Base-by-base conservation (phyloP, 2,888 invertebrate species). In the Tenthredo notha region DNA sequence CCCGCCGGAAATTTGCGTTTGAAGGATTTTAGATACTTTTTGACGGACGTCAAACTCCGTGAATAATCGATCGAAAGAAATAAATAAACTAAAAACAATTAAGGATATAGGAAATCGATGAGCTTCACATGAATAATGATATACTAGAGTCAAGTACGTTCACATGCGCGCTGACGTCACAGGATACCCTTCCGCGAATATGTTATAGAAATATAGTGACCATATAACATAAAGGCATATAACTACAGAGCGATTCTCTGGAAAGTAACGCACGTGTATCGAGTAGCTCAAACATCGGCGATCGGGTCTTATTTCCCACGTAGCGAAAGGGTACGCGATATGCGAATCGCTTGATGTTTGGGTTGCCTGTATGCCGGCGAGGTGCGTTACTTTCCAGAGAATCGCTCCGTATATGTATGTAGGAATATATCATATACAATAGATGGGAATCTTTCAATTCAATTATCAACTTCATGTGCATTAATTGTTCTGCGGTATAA, bases 61-160 rank as follows among this genome's bases (percentile, higher is more conserved):
- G 1, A 43, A 43, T 43, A 50, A 15, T 50, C 0, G 50, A 70
- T 4, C 18, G 6, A 25, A 37, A 37, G 0, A 18, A 37, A 70
- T 12, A 70, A 18, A 10, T 21, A 37, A 70, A 18, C 15, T 15
- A 18, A n/a, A n/a, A 7, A 70, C n/a, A 37, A 67, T 25, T 25
- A 67, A 29, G 29, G 6, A 18, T 15, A 37, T 33, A 70, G 70
- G 61, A 37, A 70, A 70, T 70, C 70, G 70, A 70, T 70, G 33
- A 70, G 70, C 37, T 37, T 7, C n/a, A 37, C 37, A 70, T n/a
- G 15, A 70, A 37, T 33, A 70, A 70, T 70, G 33, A 37, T 25
- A 37, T 67, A 7, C 37, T 37, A 29, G 5, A 70, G 37, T 70
- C 70, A 37, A 70, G 37, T 70, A 37, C n/a, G 37, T 37, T 33